Evolutionary conservation across 2,888 invertebrate genomes (phyloP).

Genomic region (Leucophenga maculata): DNA sequence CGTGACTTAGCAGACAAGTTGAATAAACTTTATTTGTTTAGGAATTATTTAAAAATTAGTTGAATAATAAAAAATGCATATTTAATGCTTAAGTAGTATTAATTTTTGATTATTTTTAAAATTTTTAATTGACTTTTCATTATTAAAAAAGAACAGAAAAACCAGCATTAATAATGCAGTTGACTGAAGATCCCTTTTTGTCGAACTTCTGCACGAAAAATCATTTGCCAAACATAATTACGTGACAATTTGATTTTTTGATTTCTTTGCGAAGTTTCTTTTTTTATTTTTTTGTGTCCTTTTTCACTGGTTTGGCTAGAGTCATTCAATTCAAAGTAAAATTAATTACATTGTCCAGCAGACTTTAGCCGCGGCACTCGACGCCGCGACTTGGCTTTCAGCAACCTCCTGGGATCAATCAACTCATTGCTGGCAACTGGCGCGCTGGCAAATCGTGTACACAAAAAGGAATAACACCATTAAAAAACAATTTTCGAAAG

Average conservation of each 20-base stretch:
- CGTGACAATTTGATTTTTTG: conserved; percentile 66
- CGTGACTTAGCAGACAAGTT: conserved; percentile 25
- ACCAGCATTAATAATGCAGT: no score
- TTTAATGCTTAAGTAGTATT: conserved; percentile 33
- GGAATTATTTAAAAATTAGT: not conserved
- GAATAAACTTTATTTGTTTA: conserved; percentile 34
- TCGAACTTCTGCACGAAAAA: conserved; percentile 40
- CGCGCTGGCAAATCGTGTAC: not conserved
- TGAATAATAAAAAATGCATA: not conserved
- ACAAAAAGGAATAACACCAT: not conserved
- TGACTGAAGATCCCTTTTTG: conserved; percentile 4
- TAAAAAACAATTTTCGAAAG: not conserved
- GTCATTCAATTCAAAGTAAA: conserved; percentile 36
- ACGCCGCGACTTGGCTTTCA: not conserved
- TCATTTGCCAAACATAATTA: conserved; percentile 66
- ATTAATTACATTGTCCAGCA: conserved; percentile 48
- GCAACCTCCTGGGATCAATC: conserved; percentile 12
- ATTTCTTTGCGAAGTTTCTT: conserved; percentile 38
- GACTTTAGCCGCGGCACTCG: not conserved
- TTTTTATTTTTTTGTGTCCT: conserved; percentile 25
- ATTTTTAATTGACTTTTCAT: conserved; percentile 61
- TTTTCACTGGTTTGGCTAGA: conserved; percentile 11
- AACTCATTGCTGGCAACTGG: not conserved
- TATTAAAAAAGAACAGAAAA: conserved; percentile 28
- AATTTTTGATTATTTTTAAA: not conserved